phyloP scores from a whole-genome alignment of 1,140 invertebrate genomes.

The Drosophila neocordata region DNA sequence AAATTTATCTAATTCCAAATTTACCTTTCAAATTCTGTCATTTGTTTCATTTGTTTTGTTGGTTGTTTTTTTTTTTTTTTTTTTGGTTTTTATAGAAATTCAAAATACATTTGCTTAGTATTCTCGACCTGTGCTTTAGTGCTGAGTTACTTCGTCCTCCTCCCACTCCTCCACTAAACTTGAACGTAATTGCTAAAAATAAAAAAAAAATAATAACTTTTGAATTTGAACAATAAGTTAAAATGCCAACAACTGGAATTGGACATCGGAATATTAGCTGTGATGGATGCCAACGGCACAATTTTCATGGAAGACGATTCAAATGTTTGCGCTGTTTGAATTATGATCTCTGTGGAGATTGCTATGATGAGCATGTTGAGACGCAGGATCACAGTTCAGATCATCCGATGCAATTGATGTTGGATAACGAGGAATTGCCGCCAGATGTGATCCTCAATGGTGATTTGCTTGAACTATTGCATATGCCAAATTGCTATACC shows the following conservation, averaged over 20 bases:
- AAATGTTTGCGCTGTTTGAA: conserved; percentile 59
- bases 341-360: conserved; percentile 62
- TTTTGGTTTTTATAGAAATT: conserved; percentile 18
- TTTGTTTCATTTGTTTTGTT: conserved; percentile 5
- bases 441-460: conserved; percentile 19
- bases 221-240: too few species aligned
- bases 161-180: neutral
- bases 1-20: neutral
- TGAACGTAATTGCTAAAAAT: neutral
- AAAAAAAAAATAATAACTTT: neutral
- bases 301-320: conserved; percentile 56
- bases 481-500: conserved; percentile 61
- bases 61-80: neutral
- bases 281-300: conserved; percentile 53
- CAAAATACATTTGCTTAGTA: conserved; percentile 11
- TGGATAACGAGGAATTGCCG: conserved; percentile 8
- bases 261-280: conserved; percentile 57
- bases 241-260: conserved; percentile 20
- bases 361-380: conserved; percentile 53
- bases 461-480: conserved; percentile 41
- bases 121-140: conserved; percentile 24
- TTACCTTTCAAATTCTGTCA: conserved; percentile 7
- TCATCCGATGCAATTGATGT: conserved; percentile 63
- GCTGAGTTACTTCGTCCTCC: conserved; percentile 7
- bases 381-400: conserved; percentile 42